Base-by-base conservation (phyloP, 1,140 invertebrate species). In the Drosophila elegans region DNA sequence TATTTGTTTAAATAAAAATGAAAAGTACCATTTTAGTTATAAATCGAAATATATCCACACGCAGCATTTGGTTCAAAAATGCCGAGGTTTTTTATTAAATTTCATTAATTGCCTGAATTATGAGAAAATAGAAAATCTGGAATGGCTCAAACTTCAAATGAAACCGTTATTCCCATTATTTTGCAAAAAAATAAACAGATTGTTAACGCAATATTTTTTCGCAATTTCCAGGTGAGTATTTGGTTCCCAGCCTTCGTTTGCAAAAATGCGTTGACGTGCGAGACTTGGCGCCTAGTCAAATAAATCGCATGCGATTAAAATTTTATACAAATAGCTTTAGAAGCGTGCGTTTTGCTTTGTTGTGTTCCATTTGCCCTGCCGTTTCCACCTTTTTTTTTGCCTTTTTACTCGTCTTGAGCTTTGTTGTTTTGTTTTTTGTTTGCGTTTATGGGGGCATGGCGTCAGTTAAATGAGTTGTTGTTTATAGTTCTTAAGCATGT, bases 251-350 rank as follows among this genome's bases (percentile, higher is more conserved):
- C 38, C 56, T 56, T 39, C 21, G 2, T 10, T 41, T 45, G 41
- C 38, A 48, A 71, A 38, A 53, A 42, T 53, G 57, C 21, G 61
- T 29, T 36, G 27, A 12, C 41, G 16, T 11, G 32, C 60, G 62
- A 46, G 44, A 52, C 63, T 66, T 74, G 74, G 74, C 64, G 81
- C 69, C 78, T 85, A 75, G 71, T 75, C 76, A 72, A 86, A 86
- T 79, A 79, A 86, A 83, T 86, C 75, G 83, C 82, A 86, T 82
- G 82, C 75, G 83, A 86, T 86, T 86, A 88, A 67, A 88, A 75
- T 66, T 88, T 64, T 75, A 78, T 82, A 72, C 68, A 75, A 78
- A 78, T 86, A 64, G 69, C 53, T 56, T 66, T 13, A 46, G 61
- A 49, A 45, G 64, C 63, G 62, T 82, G 61, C 66, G 55, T 68